Evolutionary conservation across 2,797 vertebrate genomes (phyloP), one percentile per base, ranked within the genome.

Genomic region (Centroberyx gerrardi): DNA sequence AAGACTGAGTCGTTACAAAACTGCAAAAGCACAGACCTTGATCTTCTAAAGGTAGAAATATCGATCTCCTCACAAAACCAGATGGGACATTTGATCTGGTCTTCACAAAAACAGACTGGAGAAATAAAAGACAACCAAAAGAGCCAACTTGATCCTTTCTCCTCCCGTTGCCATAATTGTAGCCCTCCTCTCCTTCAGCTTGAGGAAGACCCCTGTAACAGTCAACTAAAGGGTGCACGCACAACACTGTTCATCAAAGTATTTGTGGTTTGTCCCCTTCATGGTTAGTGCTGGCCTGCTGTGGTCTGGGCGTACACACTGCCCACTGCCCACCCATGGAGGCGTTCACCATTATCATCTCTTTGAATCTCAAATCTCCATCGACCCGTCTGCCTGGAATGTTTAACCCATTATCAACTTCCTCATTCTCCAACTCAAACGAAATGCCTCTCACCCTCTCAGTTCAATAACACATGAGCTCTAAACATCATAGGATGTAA

Each of bases 1-100:
- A 74, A 86, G 78, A 91, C 74, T 54, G 74, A 90, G 87, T 69
- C 69, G 28, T 78, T 79, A 89, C 78, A 87, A 81, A 91, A 88
- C 68, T 55, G 85, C 81, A 79, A 78, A 76, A 58, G 2, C 78
- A 89, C 87, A 90, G 82, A 88, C 87, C 76, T 80, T 66, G 42
- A 83, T 84, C 82, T 68, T 62, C 76, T 83, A 67, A 88, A 78
- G 73, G 73, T 69, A 80, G 70, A 88, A 80, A 84, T 49, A 76
- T 61, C 52, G 72, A 74, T 83, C 81, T 82, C 85, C 84, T 75
- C 78, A 85, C 71, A 80, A 76, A 73, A 44, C 84, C 76, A 87
- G 81, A 65, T 22, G 14, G 22, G 70, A 69, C n/a, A 14, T 56
- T 14, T 40, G 9, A 76, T 80, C 80, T 81, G 78, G 70, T 73